Evolutionary conservation across 2,113 vertebrate species (phyloP).

Genomic region (Damaliscus lunatus): DNA sequence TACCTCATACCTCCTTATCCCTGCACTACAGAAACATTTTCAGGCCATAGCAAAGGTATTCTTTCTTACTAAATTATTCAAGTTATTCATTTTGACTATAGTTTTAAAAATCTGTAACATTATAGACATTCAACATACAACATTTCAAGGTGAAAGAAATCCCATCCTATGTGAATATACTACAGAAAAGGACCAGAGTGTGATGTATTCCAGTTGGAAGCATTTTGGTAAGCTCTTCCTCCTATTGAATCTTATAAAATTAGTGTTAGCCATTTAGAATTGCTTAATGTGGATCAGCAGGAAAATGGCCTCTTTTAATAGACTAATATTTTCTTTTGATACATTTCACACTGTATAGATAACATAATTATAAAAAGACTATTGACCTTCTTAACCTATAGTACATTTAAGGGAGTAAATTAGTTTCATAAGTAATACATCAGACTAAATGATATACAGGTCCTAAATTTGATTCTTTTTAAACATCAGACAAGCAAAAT

Average conservation of each 20-base stretch:
- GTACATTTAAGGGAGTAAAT: background rate
- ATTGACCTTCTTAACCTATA: background rate
- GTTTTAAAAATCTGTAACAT: background rate
- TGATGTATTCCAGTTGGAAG: background rate
- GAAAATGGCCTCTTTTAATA: background rate
- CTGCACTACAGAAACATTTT: background rate
- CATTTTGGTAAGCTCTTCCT: background rate
- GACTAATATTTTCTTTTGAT: background rate
- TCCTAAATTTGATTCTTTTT: conserved; percentile 28
- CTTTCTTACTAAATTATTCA: background rate
- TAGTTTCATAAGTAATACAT: conserved; percentile 19
- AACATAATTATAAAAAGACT: background rate
- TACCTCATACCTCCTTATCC: background rate
- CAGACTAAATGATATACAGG: conserved; percentile 30
- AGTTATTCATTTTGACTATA: background rate
- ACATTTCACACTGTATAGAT: background rate
- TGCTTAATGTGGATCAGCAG: background rate
- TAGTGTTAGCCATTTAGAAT: background rate
- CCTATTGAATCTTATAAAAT: background rate
- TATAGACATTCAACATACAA: background rate
- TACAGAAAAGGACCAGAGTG: background rate
- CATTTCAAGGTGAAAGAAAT: background rate
- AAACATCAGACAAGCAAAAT: conserved; percentile 44
- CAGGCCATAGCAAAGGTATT: background rate
- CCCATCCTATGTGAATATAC: background rate